A percentile compares a stretch with the other conserved stretches of the same genome.
Conservation (phyloP, 2,113 vertebrate species). For the Caretta caretta region DNA sequence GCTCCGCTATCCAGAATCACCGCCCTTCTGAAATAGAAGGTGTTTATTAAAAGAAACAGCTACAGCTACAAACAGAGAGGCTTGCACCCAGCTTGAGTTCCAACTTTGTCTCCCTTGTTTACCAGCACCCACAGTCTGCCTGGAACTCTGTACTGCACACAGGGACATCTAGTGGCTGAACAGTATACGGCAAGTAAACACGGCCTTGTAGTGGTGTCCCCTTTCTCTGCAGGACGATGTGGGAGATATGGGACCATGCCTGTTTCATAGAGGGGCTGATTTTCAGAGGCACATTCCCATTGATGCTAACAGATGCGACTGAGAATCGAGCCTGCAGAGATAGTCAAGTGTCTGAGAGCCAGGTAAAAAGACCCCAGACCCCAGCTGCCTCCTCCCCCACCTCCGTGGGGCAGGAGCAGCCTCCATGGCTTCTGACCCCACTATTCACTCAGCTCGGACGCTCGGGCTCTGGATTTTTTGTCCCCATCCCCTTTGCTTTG, state of each 20-base stretch:
- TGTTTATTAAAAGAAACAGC: not conserved
- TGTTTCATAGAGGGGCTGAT: not conserved
- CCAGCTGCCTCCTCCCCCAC: no score
- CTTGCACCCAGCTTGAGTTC: rapidly evolving
- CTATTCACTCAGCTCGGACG: no score
- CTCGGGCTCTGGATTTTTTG: no score
- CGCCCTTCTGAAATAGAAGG: not conserved
- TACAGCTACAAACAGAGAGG: not conserved
- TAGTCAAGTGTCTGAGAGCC: not conserved
- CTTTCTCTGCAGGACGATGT: not conserved
- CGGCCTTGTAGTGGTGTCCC: not conserved
- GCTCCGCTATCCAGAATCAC: not conserved
- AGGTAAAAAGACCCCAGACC: not conserved
- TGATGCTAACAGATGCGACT: not conserved
- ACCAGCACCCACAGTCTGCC: not conserved
- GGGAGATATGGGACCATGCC: not conserved
- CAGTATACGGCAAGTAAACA: not conserved
- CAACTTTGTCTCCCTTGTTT: rapidly evolving
- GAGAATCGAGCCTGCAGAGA: not conserved
- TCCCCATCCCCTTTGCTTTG: no score
- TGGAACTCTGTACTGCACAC: not conserved
- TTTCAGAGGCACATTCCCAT: not conserved
- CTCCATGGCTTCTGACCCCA: no score
- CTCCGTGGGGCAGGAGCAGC: no score
- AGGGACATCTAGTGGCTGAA: not conserved